Percentiles rank a stretch among this genome's conserved stretches.
Evolutionary conservation across 2,797 vertebrate genomes (phyloP).

Genomic region (Melanotaenia parkinsoni): DNA sequence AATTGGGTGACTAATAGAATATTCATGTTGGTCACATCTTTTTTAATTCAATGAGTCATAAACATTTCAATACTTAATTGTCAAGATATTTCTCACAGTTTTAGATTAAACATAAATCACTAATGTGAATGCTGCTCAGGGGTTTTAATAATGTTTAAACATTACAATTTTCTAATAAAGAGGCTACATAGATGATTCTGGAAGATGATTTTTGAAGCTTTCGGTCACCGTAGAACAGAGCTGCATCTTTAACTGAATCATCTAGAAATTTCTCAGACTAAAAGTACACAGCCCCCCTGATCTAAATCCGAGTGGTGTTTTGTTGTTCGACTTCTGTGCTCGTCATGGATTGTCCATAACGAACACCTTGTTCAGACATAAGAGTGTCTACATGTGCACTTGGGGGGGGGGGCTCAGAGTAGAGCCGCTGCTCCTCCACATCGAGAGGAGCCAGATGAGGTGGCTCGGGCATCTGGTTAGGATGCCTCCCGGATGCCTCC

Average conservation of each 20-base stretch:
- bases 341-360: too few species aligned
- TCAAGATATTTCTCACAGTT: neutral
- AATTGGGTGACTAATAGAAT: neutral
- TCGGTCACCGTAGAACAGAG: neutral
- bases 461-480: too few species aligned
- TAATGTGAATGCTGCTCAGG: neutral
- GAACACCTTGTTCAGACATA: too few species aligned
- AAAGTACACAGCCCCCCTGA: too few species aligned
- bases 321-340: too few species aligned
- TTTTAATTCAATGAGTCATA: neutral
- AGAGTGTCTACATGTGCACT: too few species aligned
- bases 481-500: too few species aligned
- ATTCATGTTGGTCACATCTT: neutral
- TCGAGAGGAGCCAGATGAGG: too few species aligned
- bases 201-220: too few species aligned
- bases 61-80: neutral
- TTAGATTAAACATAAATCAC: neutral
- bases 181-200: neutral
- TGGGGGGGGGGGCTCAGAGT: too few species aligned
- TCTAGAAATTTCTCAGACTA: neutral
- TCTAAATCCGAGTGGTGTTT: too few species aligned
- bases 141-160: neutral
- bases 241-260: neutral
- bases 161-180: neutral
- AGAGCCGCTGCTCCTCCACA: too few species aligned